Evolutionary conservation across 2,888 invertebrate species (phyloP).

Genomic region (Parochlus steinenii): DNA sequence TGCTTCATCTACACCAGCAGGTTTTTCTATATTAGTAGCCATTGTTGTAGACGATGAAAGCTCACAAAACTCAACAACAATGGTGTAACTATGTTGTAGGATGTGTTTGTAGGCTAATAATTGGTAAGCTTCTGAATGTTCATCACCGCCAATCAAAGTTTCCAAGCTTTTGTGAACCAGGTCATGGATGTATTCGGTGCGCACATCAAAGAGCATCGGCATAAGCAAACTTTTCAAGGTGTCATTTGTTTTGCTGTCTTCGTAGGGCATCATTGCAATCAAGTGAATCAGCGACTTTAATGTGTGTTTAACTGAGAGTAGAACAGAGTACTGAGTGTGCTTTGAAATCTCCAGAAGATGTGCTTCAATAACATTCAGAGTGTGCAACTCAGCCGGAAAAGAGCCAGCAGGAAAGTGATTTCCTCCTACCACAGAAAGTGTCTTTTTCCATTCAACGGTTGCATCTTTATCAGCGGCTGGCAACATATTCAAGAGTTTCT

Average conservation of each 20-base stretch:
- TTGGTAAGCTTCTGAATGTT: constrained; percentile 47
- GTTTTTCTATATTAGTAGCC: neutral
- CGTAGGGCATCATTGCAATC: constrained; percentile 21
- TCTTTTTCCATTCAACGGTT: constrained; percentile 27
- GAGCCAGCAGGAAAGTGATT: constrained; percentile 21
- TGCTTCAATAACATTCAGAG: constrained; percentile 27
- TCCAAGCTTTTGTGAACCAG: constrained; percentile 43
- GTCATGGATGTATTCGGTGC: constrained; percentile 57
- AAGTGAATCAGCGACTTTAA: constrained; percentile 25
- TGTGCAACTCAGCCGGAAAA: constrained; percentile 28
- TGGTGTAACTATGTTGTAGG: constrained; percentile 46
- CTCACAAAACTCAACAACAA: constrained; percentile 44
- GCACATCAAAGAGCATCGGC: constrained; percentile 58
- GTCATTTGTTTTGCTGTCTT: constrained; percentile 19
- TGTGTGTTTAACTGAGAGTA: constrained; percentile 27
- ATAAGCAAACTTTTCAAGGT: constrained; percentile 24
- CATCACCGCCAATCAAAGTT: constrained; percentile 35
- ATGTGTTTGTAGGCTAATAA: constrained; percentile 45
- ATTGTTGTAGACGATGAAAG: constrained; percentile 20
- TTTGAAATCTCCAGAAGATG: constrained; percentile 27
- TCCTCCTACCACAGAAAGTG: constrained; percentile 20
- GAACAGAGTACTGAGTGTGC: constrained; percentile 22
- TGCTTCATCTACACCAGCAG: constrained; percentile 21
- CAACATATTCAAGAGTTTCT: constrained; percentile 24
- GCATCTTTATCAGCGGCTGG: constrained; percentile 28